Evolutionary conservation across 2,888 invertebrate genomes (phyloP), one percentile per base, ranked within the genome.

Genomic region (Lepas anatifera): DNA sequence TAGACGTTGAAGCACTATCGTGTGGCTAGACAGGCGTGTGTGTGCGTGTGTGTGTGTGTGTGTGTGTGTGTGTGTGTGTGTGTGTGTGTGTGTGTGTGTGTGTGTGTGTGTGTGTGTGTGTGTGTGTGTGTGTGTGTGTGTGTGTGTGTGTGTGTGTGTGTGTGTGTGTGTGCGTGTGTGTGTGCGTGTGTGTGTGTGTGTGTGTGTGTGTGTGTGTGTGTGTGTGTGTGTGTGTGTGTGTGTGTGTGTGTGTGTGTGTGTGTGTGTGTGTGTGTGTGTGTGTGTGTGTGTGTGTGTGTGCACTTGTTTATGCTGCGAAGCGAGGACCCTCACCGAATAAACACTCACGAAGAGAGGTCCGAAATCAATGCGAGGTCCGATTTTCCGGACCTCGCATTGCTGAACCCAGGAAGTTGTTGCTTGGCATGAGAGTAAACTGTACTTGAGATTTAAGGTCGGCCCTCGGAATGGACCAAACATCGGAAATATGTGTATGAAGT

Each of bases 101-200:
- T 69, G 52, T 58, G 27, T 58, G 39, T 69, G n/a, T 29, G n/a
- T 70, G 27, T 43, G 29, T 67, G 35, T 67, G n/a, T 46, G 63
- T 41, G 1, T 50, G n/a, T 16, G 67, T 70, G 16, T 67, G 67
- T 41, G 67, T 67, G 39, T 64, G 25, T 27, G 25, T 16, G n/a
- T 64, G 64, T 27, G 29, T 67, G 67, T 67, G 37, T 67, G 67
- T 67, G 67, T 67, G 67, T 67, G 67, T 68, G 43, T 43, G 41
- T 13, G 68, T 43, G 68, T 68, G 68, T 18, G 32, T 32, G 32
- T 67, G 32, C 46, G 43, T 41, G 46, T 68, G 68, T 68, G 41
- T 18, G 32, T 11, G 46, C 50, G 7, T 64, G 68, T 37, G 67
- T 32, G 41, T 70, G 52, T 48, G 48, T 18, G 48, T 48, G n/a